Percentiles rank a stretch among this genome's conserved stretches.
Evolutionary conservation across 2,113 vertebrate genomes (phyloP).

Genomic region (Hemiprocne comata): DNA sequence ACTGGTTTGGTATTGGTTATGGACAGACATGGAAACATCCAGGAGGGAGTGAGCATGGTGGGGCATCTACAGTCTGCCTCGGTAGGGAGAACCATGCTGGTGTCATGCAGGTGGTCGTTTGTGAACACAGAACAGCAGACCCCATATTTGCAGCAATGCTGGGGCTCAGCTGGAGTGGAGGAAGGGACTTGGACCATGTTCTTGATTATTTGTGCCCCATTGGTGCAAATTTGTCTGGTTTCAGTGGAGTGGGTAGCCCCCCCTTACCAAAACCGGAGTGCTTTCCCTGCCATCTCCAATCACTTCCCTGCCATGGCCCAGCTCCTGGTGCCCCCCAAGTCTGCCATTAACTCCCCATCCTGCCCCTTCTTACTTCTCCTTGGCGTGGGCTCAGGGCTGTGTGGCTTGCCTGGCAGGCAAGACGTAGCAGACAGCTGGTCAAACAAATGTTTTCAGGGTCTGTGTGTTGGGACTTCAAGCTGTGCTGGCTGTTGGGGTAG

Average conservation of each 20-base stretch:
- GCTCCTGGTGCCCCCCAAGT: neutral
- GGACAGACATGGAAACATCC: neutral
- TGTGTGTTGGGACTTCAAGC: conserved; percentile 48
- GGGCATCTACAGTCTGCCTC: neutral
- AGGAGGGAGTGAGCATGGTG: neutral
- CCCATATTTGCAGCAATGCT: fast-evolving
- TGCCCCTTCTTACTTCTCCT: neutral
- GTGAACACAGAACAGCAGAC: neutral
- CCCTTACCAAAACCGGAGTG: fast-evolving
- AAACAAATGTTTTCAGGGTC: conserved; percentile 23
- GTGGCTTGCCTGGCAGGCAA: conserved; percentile 11
- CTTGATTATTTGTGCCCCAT: fast-evolving
- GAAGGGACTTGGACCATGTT: neutral
- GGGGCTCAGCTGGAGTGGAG: neutral
- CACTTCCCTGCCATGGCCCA: neutral
- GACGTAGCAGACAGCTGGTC: conserved; percentile 19
- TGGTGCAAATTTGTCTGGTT: fast-evolving
- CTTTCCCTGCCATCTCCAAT: neutral
- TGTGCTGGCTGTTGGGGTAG: conserved; percentile 42
- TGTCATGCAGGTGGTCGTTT: fast-evolving
- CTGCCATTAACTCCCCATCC: neutral
- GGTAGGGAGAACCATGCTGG: fast-evolving
- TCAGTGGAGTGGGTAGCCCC: too few relatives aligned
- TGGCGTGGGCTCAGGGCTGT: neutral
- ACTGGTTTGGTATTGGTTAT: fast-evolving